Evolutionary conservation across 2,113 vertebrate species (phyloP).

Genomic region (Hippopotamus amphibius): DNA sequence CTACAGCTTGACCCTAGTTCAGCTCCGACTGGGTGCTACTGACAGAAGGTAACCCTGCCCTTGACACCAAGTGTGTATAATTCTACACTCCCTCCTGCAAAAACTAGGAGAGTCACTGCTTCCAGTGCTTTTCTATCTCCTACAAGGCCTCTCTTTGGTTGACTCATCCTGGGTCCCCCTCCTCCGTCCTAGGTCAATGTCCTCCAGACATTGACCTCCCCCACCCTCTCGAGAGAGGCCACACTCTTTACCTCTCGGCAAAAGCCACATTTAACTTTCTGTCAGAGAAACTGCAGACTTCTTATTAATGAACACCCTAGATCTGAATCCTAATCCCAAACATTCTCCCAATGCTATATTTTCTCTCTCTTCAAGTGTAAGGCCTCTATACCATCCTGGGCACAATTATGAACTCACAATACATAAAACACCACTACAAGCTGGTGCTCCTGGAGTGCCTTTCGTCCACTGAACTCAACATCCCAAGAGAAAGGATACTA

Average conservation of each 20-base stretch:
- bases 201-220: not conserved
- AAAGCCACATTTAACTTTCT: not conserved
- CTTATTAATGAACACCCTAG: not conserved
- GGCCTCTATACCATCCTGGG: not conserved
- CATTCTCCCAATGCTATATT: not conserved
- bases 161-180: not conserved
- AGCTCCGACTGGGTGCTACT: not conserved
- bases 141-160: not conserved
- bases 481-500: not conserved
- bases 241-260: not conserved
- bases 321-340: not conserved
- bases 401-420: not conserved
- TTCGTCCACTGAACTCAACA: not conserved
- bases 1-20: not conserved
- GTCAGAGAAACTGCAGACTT: not conserved
- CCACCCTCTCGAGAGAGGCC: not conserved
- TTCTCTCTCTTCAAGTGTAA: not conserved
- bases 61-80: not conserved
- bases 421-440: not conserved
- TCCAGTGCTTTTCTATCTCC: not conserved
- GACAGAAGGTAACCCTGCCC: not conserved
- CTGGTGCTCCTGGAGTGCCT: not conserved
- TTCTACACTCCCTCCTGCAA: not conserved
- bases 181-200: not conserved
- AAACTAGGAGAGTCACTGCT: not conserved